A percentile compares a stretch with the other conserved stretches of the same genome.
phyloP scores from a whole-genome alignment of 2,888 invertebrate species.

The Lochmaea crataegi region DNA sequence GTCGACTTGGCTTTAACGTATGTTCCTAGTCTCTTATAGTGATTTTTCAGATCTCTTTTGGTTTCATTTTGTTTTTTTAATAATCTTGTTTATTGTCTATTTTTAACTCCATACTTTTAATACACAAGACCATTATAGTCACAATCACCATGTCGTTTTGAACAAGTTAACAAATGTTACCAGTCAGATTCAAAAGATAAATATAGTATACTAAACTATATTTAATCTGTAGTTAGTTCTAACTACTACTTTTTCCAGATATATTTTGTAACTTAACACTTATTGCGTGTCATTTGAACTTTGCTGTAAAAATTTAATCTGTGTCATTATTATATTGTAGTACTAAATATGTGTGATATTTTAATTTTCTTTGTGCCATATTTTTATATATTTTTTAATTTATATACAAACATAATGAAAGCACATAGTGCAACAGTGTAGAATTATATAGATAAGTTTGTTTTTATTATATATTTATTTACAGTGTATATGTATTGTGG shows the following conservation, averaged over 20 bases:
- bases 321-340: background rate
- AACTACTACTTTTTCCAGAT: background rate
- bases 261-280: background rate
- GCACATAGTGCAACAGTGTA: background rate
- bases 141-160: too few species aligned
- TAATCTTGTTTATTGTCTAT: too few species aligned
- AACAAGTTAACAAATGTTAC: too few species aligned
- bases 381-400: conserved; percentile 5
- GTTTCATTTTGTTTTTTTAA: too few species aligned
- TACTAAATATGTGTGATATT: conserved; percentile 10
- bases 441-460: background rate
- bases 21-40: too few species aligned
- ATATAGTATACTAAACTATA: background rate
- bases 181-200: too few species aligned
- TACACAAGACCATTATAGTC: too few species aligned
- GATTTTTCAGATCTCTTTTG: too few species aligned
- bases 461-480: background rate
- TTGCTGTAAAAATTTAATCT: background rate
- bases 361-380: conserved; percentile 6
- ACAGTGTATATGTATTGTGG: background rate
- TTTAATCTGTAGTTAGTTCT: background rate
- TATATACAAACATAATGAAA: background rate
- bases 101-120: too few species aligned
- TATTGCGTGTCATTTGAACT: background rate
- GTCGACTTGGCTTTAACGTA: too few species aligned